phyloP scores from a whole-genome alignment of 2,888 invertebrate genomes.

The Dryobota labecula region DNA sequence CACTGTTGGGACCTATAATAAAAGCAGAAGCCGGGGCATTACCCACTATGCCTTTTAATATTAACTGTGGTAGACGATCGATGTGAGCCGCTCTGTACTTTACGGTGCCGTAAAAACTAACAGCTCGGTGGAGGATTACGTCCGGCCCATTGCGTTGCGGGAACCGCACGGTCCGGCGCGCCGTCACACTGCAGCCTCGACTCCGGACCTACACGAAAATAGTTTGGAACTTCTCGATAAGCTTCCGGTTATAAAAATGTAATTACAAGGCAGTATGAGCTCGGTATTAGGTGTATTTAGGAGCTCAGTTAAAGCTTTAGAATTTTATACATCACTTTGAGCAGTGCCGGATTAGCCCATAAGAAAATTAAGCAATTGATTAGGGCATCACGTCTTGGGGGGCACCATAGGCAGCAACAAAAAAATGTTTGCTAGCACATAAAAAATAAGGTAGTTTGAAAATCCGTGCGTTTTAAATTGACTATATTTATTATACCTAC shows the following conservation, averaged over 20 bases:
- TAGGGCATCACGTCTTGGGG: no score
- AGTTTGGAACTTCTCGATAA: constrained; percentile 57
- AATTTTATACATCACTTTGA: neutral
- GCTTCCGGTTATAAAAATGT: constrained; percentile 23
- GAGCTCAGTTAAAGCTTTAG: neutral
- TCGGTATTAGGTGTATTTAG: neutral
- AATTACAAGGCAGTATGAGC: constrained; percentile 7
- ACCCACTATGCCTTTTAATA: constrained; percentile 77
- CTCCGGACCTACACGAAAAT: constrained; percentile 63
- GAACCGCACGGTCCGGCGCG: constrained; percentile 70
- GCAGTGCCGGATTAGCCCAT: no score
- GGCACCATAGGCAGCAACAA: no score
- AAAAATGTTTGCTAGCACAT: no score
- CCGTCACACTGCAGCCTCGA: constrained; percentile 63
- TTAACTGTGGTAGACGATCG: constrained; percentile 77
- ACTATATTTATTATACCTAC: no score
- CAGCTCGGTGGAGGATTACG: constrained; percentile 80
- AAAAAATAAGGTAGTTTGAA: no score
- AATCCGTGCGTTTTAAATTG: no score
- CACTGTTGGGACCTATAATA: constrained; percentile 69
- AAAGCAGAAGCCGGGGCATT: constrained; percentile 70
- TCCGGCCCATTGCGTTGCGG: constrained; percentile 79
- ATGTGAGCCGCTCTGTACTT: constrained; percentile 80
- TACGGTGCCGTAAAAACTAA: constrained; percentile 85
- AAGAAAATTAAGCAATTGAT: no score